phyloP scores from a whole-genome alignment of 2,888 invertebrate species.

The Trachelus stipa region DNA sequence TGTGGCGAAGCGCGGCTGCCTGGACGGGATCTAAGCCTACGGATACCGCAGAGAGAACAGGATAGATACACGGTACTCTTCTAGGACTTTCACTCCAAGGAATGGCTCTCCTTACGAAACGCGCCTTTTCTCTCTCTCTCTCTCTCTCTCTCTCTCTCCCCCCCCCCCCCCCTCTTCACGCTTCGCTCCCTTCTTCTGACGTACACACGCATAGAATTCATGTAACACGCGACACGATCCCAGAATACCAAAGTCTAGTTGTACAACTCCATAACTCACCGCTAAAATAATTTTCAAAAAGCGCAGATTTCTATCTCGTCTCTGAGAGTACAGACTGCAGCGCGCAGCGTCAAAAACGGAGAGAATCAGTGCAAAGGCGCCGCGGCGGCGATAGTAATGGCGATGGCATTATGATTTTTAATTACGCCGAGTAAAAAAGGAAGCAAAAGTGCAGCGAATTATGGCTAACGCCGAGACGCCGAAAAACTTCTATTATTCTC shows the following conservation, averaged over 20 bases:
- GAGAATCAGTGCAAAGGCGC: too few relatives aligned
- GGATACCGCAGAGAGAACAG: not conserved
- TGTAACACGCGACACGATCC: slow-evolving; percentile 8
- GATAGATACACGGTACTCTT: not conserved
- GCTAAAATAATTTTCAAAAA: slow-evolving; percentile 19
- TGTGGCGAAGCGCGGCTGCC: not conserved
- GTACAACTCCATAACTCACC: too few relatives aligned
- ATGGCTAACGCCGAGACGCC: slow-evolving; percentile 23
- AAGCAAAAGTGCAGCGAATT: slow-evolving; percentile 28
- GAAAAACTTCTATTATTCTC: slow-evolving; percentile 33
- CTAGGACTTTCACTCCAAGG: slow-evolving; percentile 21
- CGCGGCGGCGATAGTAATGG: too few relatives aligned
- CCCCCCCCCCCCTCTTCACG: too few relatives aligned
- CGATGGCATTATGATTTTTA: slow-evolving; percentile 24
- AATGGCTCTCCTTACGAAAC: slow-evolving; percentile 25
- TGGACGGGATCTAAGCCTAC: too few relatives aligned
- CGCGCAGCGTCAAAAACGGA: not conserved
- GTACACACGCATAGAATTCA: not conserved
- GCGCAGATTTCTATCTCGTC: too few relatives aligned
- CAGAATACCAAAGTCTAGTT: slow-evolving; percentile 7
- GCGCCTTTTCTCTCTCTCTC: not conserved
- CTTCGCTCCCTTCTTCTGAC: too few relatives aligned
- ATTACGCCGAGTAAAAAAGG: slow-evolving; percentile 19
- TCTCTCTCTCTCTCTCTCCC: too few relatives aligned
- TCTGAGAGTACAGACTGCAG: not conserved